Evolutionary conservation across 2,888 invertebrate genomes (phyloP).

Genomic region (Ophioninae sp.): DNA sequence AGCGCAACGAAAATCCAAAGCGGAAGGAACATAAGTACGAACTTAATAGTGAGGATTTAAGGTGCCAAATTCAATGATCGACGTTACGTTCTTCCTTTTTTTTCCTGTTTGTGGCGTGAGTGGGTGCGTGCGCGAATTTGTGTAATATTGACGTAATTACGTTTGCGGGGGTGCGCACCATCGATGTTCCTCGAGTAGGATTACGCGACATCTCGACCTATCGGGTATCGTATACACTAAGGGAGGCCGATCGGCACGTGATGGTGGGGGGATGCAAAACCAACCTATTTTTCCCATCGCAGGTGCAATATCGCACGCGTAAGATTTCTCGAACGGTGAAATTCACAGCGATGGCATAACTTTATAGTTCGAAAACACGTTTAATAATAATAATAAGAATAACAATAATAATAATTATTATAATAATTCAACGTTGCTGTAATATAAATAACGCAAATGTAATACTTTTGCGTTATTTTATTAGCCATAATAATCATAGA

Average conservation of each 20-base stretch:
- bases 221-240: slow-evolving; percentile 20
- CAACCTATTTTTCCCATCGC: slow-evolving; percentile 9
- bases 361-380: background rate
- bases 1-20: background rate
- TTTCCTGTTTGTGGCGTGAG: background rate
- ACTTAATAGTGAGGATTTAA: background rate
- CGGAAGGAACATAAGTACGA: background rate
- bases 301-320: background rate
- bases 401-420: too few species aligned
- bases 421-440: too few species aligned
- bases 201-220: slow-evolving; percentile 12
- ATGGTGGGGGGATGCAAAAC: slow-evolving; percentile 2
- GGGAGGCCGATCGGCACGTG: background rate
- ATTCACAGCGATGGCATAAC: background rate
- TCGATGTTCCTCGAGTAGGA: slow-evolving; percentile 41
- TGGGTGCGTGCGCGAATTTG: slow-evolving; percentile 14
- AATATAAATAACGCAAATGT: too few species aligned
- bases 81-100: background rate
- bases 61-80: background rate
- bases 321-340: background rate
- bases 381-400: too few species aligned
- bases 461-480: too few species aligned
- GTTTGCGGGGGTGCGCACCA: slow-evolving; percentile 39
- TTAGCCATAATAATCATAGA: too few species aligned
- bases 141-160: slow-evolving; percentile 21